Conservation (phyloP, 2,888 invertebrate genomes). For the Drosophila pseudotalamancana region DNA sequence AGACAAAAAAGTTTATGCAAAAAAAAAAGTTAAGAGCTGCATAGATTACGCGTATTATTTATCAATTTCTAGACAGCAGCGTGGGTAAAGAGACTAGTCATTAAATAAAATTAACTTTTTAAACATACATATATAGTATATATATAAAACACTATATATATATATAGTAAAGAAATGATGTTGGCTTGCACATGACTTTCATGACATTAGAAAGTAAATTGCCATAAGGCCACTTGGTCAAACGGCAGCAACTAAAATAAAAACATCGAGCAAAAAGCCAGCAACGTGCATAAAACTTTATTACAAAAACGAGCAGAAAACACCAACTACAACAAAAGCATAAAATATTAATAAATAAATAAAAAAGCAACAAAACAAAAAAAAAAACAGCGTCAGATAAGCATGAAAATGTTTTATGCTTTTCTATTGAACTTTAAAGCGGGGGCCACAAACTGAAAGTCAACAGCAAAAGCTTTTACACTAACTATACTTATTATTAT, state of each 20-base stretch:
- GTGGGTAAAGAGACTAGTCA: constrained; percentile 55
- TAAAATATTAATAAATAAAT: constrained; percentile 3
- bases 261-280: constrained; percentile 22
- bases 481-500: constrained; percentile 48
- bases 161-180: constrained; percentile 43
- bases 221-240: constrained; percentile 79
- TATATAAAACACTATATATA: constrained; percentile 4
- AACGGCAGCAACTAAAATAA: constrained; percentile 55
- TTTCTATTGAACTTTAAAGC: constrained; percentile 63
- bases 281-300: constrained; percentile 67
- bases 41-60: constrained; percentile 56
- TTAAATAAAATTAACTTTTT: constrained; percentile 53
- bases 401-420: constrained; percentile 51
- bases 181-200: constrained; percentile 78
- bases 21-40: constrained; percentile 50
- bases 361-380: not conserved
- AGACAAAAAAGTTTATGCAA: constrained; percentile 5
- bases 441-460: constrained; percentile 42
- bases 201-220: constrained; percentile 79
- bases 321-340: not conserved
- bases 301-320: constrained; percentile 52
- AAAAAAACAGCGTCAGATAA: constrained; percentile 40
- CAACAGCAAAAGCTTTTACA: constrained; percentile 13
- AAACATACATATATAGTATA: constrained; percentile 1
- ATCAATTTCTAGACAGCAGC: constrained; percentile 51